Percentiles rank a stretch among this genome's conserved stretches.
Evolutionary conservation across 2,113 vertebrate species (phyloP).

Genomic region (Hippopotamus amphibius): DNA sequence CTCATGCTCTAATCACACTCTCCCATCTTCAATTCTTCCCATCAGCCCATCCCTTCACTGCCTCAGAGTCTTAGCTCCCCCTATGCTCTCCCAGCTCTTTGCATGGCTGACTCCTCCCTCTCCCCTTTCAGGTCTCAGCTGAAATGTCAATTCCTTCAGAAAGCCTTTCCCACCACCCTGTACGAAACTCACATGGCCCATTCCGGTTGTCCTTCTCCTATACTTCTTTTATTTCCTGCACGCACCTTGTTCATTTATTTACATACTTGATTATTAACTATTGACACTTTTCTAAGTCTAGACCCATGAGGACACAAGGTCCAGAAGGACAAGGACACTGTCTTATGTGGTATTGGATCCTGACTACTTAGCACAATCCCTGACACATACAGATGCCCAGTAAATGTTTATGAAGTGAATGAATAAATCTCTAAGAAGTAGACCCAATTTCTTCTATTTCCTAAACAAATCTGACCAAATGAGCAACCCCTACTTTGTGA

Average conservation of each 20-base stretch:
- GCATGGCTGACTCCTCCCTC: background rate
- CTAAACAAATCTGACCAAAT: background rate
- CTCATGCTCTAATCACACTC: accelerated
- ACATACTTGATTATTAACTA: background rate
- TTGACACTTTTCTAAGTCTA: background rate
- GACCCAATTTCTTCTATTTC: background rate
- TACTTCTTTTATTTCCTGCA: background rate
- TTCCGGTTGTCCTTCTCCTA: background rate
- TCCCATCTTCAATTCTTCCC: background rate
- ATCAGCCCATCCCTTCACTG: too few relatives aligned
- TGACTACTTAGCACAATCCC: background rate
- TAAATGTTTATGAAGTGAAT: background rate
- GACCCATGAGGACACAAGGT: background rate
- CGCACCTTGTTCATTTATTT: background rate
- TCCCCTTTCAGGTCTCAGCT: background rate
- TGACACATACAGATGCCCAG: background rate
- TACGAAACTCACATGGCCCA: background rate
- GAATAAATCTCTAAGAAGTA: background rate
- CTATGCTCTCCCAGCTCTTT: background rate
- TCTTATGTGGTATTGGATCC: background rate
- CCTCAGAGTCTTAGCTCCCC: too few relatives aligned
- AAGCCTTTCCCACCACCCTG: background rate
- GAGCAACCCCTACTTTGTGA: background rate
- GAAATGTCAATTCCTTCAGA: background rate
- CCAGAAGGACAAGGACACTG: background rate